phyloP scores from a whole-genome alignment of 2,113 vertebrate genomes.

The Silurus asotus region DNA sequence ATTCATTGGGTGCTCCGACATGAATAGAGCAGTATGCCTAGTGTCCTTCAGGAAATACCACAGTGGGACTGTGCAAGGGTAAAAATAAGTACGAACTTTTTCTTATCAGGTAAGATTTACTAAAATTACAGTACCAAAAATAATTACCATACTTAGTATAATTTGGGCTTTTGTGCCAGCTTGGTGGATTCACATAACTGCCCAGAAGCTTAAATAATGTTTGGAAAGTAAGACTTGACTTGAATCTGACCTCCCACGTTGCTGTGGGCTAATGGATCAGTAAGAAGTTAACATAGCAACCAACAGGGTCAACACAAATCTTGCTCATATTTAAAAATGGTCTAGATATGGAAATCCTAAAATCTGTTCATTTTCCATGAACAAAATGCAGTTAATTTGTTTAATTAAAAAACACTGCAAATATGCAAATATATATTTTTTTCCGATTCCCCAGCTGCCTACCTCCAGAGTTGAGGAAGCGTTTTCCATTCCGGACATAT shows the following conservation, averaged over 20 bases:
- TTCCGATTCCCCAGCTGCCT: slow-evolving; percentile 48
- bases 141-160: slow-evolving; percentile 26
- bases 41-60: slow-evolving; percentile 65
- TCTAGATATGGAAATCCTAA: not conserved
- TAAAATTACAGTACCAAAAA: slow-evolving; percentile 13
- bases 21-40: slow-evolving; percentile 55
- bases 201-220: not conserved
- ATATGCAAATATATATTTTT: not conserved
- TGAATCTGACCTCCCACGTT: slow-evolving; percentile 19
- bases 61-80: slow-evolving; percentile 45
- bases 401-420: not conserved
- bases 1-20: slow-evolving; percentile 40
- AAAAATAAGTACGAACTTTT: slow-evolving; percentile 55
- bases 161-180: not conserved
- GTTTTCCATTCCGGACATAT: slow-evolving; percentile 85
- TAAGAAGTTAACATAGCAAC: not conserved
- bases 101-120: slow-evolving; percentile 11
- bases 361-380: not conserved
- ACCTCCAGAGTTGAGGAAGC: slow-evolving; percentile 97
- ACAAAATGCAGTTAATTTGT: not conserved
- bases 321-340: not conserved
- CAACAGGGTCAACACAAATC: not conserved
- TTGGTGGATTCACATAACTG: not conserved
- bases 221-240: not conserved
- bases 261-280: not conserved